Base-by-base conservation (phyloP, 2,797 vertebrate species). In the Psittacula derbiana region DNA sequence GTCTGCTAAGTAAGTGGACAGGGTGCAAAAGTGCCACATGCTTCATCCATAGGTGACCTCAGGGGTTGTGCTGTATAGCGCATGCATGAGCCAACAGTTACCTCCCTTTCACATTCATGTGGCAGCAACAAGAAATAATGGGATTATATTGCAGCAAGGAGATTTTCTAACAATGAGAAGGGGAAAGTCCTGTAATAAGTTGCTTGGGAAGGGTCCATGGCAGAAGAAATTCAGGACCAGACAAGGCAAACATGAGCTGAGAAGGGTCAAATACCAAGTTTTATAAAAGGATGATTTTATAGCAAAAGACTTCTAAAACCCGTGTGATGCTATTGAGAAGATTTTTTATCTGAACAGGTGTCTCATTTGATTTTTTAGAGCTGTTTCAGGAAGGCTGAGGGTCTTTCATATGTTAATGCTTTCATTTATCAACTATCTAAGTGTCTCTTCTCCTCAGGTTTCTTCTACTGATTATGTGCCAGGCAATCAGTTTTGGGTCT, bases 341-440 rank as follows among this genome's bases (percentile, higher is more conserved):
- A 33, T 81, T 80, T 80, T 47, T 8, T 21, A 6, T 92, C 72
- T 33, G 71, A 95, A 76, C 93, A 95, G 91, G 95, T 96, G 93
- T 86, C 87, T 95, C 74, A 87, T 93, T 92, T 92, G 49, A 1
- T n/a, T 91, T 78, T 82, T 91, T 58, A 53, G 47, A 78, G 18
- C 20, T 5, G 0, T 61, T 86, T 87, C 0, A 0, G 71, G 78
- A 87, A 89, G 85, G 53, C 86, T 95, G 89, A 91, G 61, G 60
- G 55, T 81, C 94, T 96, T 97, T 97, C 93, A 94, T 96, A 92
- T 96, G 94, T 60, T 95, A 96, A 96, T 96, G 61, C 12, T 57
- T 88, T 92, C 88, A 73, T 95, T 96, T 92, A 94, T 94, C 93
- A 82, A 61, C 92, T 90, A 43, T 86, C 86, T 89, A 89, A 95